Percentiles rank a stretch among this genome's conserved stretches.
Conservation (phyloP, 2,797 vertebrate genomes). For the Dendrocincla tyrannina region DNA sequence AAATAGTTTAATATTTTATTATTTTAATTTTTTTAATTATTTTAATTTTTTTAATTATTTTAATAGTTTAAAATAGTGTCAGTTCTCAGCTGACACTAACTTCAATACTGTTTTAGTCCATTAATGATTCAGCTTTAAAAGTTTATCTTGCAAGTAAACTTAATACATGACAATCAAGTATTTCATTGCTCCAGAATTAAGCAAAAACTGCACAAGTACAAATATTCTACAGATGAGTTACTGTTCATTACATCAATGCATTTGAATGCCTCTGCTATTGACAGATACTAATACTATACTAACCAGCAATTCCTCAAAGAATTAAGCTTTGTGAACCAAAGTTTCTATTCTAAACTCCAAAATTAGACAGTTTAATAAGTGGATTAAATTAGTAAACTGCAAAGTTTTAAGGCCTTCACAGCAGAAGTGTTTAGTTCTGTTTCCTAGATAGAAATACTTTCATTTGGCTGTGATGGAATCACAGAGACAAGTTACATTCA, state of each 20-base stretch:
- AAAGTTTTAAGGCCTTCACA: not conserved
- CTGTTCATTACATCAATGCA: not conserved
- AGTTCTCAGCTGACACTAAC: not conserved
- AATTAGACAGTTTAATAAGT: not conserved
- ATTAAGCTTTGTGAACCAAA: not conserved
- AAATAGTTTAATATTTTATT: not conserved
- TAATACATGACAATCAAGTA: not conserved
- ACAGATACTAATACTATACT: not conserved
- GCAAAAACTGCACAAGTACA: not conserved
- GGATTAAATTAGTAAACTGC: not conserved
- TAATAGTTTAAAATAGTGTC: too few species aligned
- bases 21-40: too few species aligned
- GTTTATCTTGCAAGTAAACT: not conserved
- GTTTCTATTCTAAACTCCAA: not conserved
- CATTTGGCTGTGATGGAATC: not conserved
- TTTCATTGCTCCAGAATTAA: not conserved
- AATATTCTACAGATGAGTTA: not conserved
- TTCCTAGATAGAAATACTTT: not conserved
- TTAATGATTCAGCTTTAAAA: constrained; percentile 16
- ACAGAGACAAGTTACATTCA: not conserved
- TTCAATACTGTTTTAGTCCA: not conserved
- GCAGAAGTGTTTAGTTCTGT: not conserved
- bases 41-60: too few species aligned
- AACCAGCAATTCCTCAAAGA: not conserved
- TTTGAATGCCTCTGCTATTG: not conserved